Evolutionary conservation across 2,888 invertebrate species (phyloP).

Genomic region (Torymus aiolomorphi): DNA sequence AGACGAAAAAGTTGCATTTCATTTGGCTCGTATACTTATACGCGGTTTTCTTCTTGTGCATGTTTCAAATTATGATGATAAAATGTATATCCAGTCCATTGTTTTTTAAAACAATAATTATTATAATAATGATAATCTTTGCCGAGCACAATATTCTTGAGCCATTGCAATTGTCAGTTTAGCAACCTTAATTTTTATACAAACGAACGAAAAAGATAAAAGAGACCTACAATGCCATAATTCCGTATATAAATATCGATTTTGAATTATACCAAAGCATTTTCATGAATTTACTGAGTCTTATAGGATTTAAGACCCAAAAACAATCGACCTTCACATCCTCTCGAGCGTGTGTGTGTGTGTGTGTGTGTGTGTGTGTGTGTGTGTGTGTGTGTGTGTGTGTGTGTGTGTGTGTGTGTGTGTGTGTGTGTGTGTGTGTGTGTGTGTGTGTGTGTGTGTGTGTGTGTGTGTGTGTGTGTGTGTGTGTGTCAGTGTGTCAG

Average conservation of each 20-base stretch:
- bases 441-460: too few relatives aligned
- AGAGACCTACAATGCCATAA: too few relatives aligned
- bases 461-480: too few relatives aligned
- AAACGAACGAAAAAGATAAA: not conserved
- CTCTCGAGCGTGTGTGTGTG: conserved; percentile 4
- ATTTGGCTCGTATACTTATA: not conserved
- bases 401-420: too few relatives aligned
- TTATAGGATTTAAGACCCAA: not conserved
- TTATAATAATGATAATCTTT: not conserved
- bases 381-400: too few relatives aligned
- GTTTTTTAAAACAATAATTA: conserved; percentile 14
- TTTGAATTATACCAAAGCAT: too few relatives aligned
- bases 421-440: too few relatives aligned
- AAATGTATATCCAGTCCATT: too few relatives aligned
- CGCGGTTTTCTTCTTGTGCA: conserved; percentile 8
- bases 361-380: too few relatives aligned
- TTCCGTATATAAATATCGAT: not conserved
- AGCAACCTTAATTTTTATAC: conserved; percentile 22
- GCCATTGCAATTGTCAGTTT: conserved; percentile 5
- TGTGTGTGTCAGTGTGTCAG: too few relatives aligned
- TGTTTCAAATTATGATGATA: conserved; percentile 16
- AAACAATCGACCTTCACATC: conserved; percentile 42
- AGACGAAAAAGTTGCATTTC: not conserved
- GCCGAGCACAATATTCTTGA: conserved; percentile 20
- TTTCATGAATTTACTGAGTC: not conserved